phyloP scores from a whole-genome alignment of 2,113 vertebrate genomes.

The Saccopteryx leptura region DNA sequence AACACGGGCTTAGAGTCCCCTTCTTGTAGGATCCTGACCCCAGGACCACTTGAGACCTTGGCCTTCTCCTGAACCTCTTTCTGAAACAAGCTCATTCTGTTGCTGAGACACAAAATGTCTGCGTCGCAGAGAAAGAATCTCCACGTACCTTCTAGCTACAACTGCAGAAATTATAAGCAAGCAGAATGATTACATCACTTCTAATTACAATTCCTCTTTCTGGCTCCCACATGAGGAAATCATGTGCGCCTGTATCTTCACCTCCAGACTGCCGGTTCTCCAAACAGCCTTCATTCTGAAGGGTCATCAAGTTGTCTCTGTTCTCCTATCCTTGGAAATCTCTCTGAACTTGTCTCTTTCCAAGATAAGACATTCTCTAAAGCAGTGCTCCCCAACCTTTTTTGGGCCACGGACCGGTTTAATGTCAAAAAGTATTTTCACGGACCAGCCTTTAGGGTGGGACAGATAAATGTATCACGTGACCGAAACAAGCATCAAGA shows the following conservation, averaged over 20 bases:
- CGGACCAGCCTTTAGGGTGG: too few species aligned
- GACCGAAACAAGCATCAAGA: too few species aligned
- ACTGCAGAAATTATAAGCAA: constrained; percentile 21
- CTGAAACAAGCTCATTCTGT: neutral
- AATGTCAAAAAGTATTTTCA: too few species aligned
- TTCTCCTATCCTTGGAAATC: neutral
- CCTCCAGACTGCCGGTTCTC: neutral
- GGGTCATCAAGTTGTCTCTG: constrained; percentile 45
- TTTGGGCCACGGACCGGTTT: too few species aligned
- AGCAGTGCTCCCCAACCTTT: too few species aligned
- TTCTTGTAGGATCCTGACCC: neutral
- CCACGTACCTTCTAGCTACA: neutral
- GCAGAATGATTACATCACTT: constrained; percentile 24
- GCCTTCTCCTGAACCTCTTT: neutral
- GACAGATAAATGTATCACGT: too few species aligned
- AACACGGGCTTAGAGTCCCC: neutral
- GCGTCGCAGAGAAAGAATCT: neutral
- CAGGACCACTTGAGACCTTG: neutral
- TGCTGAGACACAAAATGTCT: neutral
- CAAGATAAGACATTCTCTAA: neutral
- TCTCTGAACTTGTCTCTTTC: neutral
- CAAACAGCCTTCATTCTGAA: constrained; percentile 10
- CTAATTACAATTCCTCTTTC: neutral
- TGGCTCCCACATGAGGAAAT: neutral
- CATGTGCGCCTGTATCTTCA: neutral